Evolutionary conservation across 2,888 invertebrate species (phyloP).

Genomic region (Anthrax anthrax): DNA sequence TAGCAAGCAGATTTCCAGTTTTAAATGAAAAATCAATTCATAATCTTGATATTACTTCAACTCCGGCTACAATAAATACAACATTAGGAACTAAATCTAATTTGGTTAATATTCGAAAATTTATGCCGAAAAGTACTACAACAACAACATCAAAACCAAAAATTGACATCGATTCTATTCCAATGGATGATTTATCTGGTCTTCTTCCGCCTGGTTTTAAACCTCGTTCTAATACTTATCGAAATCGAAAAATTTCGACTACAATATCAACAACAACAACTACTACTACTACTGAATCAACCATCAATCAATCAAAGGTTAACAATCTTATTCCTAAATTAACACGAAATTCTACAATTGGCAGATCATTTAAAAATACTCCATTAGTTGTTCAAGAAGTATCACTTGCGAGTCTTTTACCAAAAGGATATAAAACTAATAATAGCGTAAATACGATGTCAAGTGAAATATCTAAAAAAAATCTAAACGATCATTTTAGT

Average conservation of each 20-base stretch:
- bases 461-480: constrained; percentile 6
- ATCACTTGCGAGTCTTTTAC: constrained; percentile 36
- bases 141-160: constrained; percentile 22
- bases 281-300: constrained; percentile 15
- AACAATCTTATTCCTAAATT: no score
- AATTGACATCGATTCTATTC: constrained; percentile 36
- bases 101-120: constrained; percentile 51
- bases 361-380: constrained; percentile 42
- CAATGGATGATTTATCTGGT: constrained; percentile 44
- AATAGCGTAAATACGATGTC: constrained; percentile 25
- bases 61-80: constrained; percentile 26
- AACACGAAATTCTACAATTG: constrained; percentile 28
- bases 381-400: constrained; percentile 40
- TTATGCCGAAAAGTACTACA: constrained; percentile 38
- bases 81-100: constrained; percentile 42
- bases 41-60: constrained; percentile 18
- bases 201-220: constrained; percentile 51
- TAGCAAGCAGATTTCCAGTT: constrained; percentile 55
- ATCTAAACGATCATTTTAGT: constrained; percentile 23
- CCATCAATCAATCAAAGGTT: no score
- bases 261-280: constrained; percentile 28
- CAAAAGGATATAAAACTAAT: constrained; percentile 46
- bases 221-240: constrained; percentile 37
- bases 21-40: constrained; percentile 44
- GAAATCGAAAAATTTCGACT: constrained; percentile 40